These are phyloP conservation scores for Acleris laterana DNA, from an alignment of 2,888 invertebrate species.

Conservation along the genomic window DNA sequence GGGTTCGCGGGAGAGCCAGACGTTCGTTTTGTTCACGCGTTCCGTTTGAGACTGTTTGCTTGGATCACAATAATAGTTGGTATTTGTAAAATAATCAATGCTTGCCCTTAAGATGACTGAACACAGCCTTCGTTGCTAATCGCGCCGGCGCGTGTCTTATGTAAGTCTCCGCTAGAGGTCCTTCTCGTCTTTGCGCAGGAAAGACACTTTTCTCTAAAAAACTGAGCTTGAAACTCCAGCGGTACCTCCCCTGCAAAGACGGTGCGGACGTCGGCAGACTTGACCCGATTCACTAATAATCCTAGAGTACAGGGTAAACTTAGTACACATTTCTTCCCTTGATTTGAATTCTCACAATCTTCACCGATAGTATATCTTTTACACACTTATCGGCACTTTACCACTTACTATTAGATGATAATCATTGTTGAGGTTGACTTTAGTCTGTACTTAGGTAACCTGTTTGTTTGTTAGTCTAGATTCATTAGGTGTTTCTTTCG, in stretches of 20 bases:
- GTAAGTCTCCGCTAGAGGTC: not conserved
- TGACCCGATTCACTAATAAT: constrained; percentile 75
- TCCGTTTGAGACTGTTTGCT: constrained; percentile 22
- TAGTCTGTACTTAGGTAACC: constrained; percentile 70
- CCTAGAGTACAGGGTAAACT: constrained; percentile 84
- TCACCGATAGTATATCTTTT: constrained; percentile 76
- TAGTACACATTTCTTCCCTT: constrained; percentile 77
- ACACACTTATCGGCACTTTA: constrained; percentile 78
- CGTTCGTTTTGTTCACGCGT: constrained; percentile 11
- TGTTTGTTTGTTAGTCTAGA: constrained; percentile 68
- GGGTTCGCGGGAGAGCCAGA: constrained; percentile 44
- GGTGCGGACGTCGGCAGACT: constrained; percentile 42
- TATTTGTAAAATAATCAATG: constrained; percentile 61
- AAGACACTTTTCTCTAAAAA: not conserved
- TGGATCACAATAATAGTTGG: constrained; percentile 46
- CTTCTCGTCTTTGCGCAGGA: not conserved
- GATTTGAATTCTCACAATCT: constrained; percentile 76
- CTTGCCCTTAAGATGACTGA: constrained; percentile 77
- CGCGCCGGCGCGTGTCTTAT: constrained; percentile 10
- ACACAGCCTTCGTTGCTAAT: constrained; percentile 39
- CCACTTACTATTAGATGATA: constrained; percentile 68
- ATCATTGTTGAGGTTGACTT: constrained; percentile 75
- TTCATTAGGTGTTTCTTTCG: constrained; percentile 58
- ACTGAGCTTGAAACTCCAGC: not conserved
- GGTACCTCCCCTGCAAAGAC: not conserved